Evolutionary conservation across 2,888 invertebrate genomes (phyloP).

Genomic region (Pardosa pseudoannulata): DNA sequence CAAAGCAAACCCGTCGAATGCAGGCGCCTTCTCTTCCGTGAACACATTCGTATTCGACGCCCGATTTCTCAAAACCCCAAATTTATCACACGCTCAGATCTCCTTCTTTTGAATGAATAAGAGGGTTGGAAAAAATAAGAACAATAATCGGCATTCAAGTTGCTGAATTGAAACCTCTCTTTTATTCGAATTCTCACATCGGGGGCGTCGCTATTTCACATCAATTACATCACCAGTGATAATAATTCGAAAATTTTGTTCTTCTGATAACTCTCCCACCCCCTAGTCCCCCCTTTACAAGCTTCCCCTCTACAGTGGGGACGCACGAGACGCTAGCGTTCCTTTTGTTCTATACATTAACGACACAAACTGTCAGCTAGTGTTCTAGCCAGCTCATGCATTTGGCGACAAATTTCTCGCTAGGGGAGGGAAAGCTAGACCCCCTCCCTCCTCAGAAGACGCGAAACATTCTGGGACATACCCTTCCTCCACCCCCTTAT

Average conservation of each 20-base stretch:
- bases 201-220: conserved; percentile 38
- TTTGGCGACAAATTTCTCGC: conserved; percentile 68
- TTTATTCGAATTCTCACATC: conserved; percentile 39
- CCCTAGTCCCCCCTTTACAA: too few species aligned
- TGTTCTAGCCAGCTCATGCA: conserved; percentile 47
- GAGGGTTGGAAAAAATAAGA: not conserved
- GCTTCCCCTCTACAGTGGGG: not conserved
- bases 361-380: conserved; percentile 14
- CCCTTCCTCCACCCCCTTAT: too few species aligned
- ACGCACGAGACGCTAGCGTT: not conserved
- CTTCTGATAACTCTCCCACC: too few species aligned
- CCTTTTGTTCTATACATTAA: conserved; percentile 45
- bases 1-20: too few species aligned
- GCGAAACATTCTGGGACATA: not conserved
- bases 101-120: not conserved
- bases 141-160: conserved; percentile 44
- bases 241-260: conserved; percentile 18
- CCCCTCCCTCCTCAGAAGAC: not conserved
- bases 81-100: not conserved
- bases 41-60: too few species aligned
- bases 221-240: conserved; percentile 36
- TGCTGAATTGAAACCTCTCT: conserved; percentile 1
- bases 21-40: too few species aligned
- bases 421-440: conserved; percentile 4
- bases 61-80: too few species aligned